These are phyloP conservation scores for Halisarca cf. caerulea DNA, from an alignment of 37 sponge, comb jelly and placozoan genomes.

Conservation along the genomic window DNA sequence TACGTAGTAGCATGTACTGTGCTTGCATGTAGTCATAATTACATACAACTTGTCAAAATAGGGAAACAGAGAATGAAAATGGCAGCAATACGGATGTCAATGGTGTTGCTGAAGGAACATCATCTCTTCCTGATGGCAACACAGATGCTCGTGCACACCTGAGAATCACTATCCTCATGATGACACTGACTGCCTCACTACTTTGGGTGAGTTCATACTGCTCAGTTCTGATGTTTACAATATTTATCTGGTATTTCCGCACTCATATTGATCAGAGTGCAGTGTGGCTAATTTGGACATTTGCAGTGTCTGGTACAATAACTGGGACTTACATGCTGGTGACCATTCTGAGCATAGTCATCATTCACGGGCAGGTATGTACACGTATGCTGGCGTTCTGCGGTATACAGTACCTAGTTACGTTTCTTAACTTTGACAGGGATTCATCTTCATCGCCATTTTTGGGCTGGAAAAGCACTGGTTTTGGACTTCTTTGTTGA, in stretches of 20 bases:
- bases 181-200: not conserved
- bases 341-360: conserved; percentile 52
- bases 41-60: too few species aligned
- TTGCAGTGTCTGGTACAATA: not conserved
- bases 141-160: not conserved
- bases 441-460: conserved; percentile 51
- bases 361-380: conserved; percentile 65
- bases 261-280: not conserved
- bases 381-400: not conserved
- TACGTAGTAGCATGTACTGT: too few species aligned
- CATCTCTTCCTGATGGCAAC: too few species aligned
- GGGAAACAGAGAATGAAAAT: too few species aligned
- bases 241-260: not conserved
- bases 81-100: too few species aligned
- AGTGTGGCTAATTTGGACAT: not conserved
- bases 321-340: conserved; percentile 57
- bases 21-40: too few species aligned
- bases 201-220: not conserved
- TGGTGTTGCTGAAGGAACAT: too few species aligned
- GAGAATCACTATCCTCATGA: not conserved
- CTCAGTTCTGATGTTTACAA: not conserved
- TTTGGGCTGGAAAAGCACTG: conserved; percentile 74
- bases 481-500: conserved; percentile 46
- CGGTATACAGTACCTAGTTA: not conserved
- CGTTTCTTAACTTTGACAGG: conserved; percentile 29